Evolutionary conservation across 1,140 invertebrate species (phyloP).

Genomic region (Formica selysi): DNA sequence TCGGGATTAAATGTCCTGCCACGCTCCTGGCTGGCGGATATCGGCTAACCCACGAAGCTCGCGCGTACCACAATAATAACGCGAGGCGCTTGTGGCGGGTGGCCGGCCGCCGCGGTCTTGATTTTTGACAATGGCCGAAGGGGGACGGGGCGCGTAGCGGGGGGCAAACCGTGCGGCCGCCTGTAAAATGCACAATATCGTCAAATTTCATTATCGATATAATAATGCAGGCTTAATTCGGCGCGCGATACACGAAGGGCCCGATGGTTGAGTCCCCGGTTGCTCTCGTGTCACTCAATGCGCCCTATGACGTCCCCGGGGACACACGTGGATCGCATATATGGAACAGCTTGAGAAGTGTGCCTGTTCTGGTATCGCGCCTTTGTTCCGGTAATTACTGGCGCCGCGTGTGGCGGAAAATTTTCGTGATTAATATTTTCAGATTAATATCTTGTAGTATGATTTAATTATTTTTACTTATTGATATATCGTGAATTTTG

Average conservation of each 20-base stretch:
- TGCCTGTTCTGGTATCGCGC: background rate
- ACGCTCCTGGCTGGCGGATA: conserved; percentile 62
- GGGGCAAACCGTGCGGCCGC: conserved; percentile 59
- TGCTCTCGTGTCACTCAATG: conserved; percentile 61
- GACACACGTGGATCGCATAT: conserved; percentile 51
- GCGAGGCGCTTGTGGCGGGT: conserved; percentile 75
- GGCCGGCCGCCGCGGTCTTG: conserved; percentile 76
- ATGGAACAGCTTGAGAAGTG: conserved; percentile 36
- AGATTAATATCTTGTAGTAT: background rate
- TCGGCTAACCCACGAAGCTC: conserved; percentile 27
- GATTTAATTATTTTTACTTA: conserved; percentile 9
- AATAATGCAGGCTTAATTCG: conserved; percentile 85
- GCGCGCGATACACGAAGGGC: conserved; percentile 32
- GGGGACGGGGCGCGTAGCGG: background rate
- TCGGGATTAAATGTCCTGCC: conserved; percentile 77
- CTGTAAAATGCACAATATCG: conserved; percentile 86
- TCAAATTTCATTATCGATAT: conserved; percentile 86
- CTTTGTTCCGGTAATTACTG: conserved; percentile 47
- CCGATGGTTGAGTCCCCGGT: conserved; percentile 47
- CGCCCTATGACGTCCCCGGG: conserved; percentile 70
- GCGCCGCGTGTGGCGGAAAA: background rate
- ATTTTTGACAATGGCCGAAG: conserved; percentile 79
- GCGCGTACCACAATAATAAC: conserved; percentile 69
- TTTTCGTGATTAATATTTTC: conserved; percentile 10
- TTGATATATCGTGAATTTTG: background rate